Conservation (phyloP, 1,140 invertebrate species). For the Heliconius hewitsoni region DNA sequence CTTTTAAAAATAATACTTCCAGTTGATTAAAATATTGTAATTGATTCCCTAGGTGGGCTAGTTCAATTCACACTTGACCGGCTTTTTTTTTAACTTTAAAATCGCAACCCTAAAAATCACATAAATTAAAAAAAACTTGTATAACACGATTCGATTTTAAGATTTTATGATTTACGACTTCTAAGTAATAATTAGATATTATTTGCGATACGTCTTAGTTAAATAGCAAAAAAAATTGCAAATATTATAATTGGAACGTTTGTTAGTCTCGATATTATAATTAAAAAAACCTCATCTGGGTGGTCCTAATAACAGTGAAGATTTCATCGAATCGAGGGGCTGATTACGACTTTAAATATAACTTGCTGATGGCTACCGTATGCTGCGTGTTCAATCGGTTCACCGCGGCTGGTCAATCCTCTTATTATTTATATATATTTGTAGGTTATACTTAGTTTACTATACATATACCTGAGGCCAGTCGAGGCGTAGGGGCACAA, state of each 20-base stretch:
- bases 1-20: no score
- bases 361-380: conserved; percentile 25
- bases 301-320: conserved; percentile 35
- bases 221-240: neutral
- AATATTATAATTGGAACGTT: neutral
- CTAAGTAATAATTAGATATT: neutral
- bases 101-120: no score
- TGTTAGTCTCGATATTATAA: neutral
- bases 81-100: no score
- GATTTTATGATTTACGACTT: no score
- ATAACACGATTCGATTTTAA: no score
- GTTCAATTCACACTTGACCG: no score
- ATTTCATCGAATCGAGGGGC: conserved; percentile 19
- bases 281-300: neutral
- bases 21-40: no score
- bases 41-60: no score
- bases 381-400: conserved; percentile 29
- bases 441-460: no score
- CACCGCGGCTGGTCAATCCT: conserved; percentile 8
- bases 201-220: neutral
- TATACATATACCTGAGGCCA: no score
- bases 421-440: conserved; percentile 31
- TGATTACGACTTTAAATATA: conserved; percentile 32
- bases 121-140: no score
- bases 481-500: no score